These are phyloP conservation scores for Cyprinodon diabolis DNA, from an alignment of 2,797 vertebrate genomes.

Conservation along the genomic window DNA sequence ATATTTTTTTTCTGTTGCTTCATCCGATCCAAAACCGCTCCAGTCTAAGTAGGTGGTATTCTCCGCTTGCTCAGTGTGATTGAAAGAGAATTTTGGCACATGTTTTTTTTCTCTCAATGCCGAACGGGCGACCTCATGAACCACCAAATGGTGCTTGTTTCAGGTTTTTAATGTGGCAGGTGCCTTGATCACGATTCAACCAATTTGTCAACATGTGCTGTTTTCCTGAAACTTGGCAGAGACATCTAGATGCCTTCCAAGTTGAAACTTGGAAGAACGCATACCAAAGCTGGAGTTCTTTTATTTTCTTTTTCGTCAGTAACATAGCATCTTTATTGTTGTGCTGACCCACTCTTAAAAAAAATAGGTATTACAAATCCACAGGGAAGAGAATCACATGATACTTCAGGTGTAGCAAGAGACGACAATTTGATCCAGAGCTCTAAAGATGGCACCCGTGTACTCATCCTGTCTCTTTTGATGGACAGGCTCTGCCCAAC, in stretches of 20 bases:
- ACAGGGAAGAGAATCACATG: slow-evolving; percentile 37
- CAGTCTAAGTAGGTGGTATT: slow-evolving; percentile 48
- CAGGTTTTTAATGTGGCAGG: slow-evolving; percentile 83
- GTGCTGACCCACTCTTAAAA: slow-evolving; percentile 35
- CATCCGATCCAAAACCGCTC: slow-evolving; percentile 46
- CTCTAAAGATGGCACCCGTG: slow-evolving; percentile 43
- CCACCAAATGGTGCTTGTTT: slow-evolving; percentile 83
- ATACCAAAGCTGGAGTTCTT: slow-evolving; percentile 59
- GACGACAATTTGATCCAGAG: slow-evolving; percentile 60
- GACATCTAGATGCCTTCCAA: slow-evolving; percentile 72
- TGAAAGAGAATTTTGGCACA: slow-evolving; percentile 76
- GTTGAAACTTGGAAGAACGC: slow-evolving; percentile 72
- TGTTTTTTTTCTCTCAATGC: slow-evolving; percentile 56
- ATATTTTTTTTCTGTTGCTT: slow-evolving; percentile 12
- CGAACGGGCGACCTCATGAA: slow-evolving; percentile 73
- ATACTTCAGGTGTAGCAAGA: slow-evolving; percentile 45
- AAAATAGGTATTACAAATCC: slow-evolving; percentile 15
- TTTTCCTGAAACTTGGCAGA: slow-evolving; percentile 81
- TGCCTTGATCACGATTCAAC: slow-evolving; percentile 82
- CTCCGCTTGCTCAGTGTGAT: slow-evolving; percentile 59
- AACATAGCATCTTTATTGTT: slow-evolving; percentile 40
- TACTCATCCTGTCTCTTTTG: slow-evolving; percentile 72
- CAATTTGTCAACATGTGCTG: slow-evolving; percentile 81
- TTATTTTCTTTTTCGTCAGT: slow-evolving; percentile 10
- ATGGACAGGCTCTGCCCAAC: slow-evolving; percentile 75